phyloP scores from a whole-genome alignment of 2,888 invertebrate genomes.

The Glyphotaelius pellucidus region DNA sequence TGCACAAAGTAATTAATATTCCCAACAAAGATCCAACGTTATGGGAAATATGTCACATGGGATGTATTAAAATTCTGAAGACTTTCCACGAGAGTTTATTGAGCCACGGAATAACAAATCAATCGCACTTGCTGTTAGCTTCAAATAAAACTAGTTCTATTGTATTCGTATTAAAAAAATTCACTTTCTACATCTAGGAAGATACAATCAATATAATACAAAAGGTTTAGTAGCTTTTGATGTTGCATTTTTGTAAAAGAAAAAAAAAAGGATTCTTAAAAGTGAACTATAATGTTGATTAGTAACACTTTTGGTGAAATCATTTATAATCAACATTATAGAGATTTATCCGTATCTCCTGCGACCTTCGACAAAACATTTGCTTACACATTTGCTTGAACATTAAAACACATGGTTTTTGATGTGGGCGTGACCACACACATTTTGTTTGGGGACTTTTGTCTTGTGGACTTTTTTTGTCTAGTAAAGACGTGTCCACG shows the following conservation, averaged over 20 bases:
- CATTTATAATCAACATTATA: too few relatives aligned
- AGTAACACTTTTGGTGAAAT: not conserved
- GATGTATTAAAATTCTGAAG: not conserved
- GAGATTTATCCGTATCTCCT: too few relatives aligned
- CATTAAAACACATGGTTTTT: too few relatives aligned
- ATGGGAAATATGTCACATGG: not conserved
- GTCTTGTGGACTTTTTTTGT: too few relatives aligned
- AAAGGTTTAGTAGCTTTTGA: not conserved
- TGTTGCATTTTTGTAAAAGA: too few relatives aligned
- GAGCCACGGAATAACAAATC: not conserved
- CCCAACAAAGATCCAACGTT: conserved; percentile 10
- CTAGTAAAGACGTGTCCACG: too few relatives aligned
- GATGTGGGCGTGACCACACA: too few relatives aligned
- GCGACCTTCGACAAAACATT: too few relatives aligned
- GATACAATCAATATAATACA: not conserved
- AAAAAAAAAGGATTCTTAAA: not conserved
- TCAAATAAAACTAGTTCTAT: not conserved
- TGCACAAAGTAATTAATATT: conserved; percentile 13
- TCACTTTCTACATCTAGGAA: not conserved
- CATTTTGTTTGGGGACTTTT: too few relatives aligned
- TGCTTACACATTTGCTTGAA: too few relatives aligned
- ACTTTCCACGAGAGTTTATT: conserved; percentile 2
- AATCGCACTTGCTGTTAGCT: not conserved
- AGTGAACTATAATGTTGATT: not conserved
- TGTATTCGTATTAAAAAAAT: not conserved